A percentile compares a stretch with the other conserved stretches of the same genome.
phyloP scores from a whole-genome alignment of 1,140 invertebrate species.

The Drosophila kanapiae region DNA sequence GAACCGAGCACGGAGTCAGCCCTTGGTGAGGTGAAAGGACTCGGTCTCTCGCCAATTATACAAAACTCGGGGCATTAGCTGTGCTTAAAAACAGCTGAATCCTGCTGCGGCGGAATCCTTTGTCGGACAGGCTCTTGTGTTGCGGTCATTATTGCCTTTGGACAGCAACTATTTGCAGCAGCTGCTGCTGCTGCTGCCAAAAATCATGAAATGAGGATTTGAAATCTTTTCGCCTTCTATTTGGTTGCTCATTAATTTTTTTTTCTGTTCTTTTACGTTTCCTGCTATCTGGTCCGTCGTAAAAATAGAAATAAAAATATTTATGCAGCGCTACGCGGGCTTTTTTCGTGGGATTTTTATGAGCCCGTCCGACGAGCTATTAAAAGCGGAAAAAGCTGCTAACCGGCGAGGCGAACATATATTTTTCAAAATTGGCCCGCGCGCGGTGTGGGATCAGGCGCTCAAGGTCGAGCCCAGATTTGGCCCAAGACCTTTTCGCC shows the following conservation, averaged over 20 bases:
- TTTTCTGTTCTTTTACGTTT: slow-evolving; percentile 11
- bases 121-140: slow-evolving; percentile 28
- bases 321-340: slow-evolving; percentile 63
- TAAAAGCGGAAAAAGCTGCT: slow-evolving; percentile 55
- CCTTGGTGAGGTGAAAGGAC: slow-evolving; percentile 23
- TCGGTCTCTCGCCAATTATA: slow-evolving; percentile 44
- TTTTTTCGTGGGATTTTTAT: slow-evolving; percentile 46
- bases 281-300: slow-evolving; percentile 63
- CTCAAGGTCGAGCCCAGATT: slow-evolving; percentile 53
- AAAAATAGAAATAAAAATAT: slow-evolving; percentile 83
- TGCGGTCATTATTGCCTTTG: slow-evolving; percentile 63
- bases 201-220: slow-evolving; percentile 49
- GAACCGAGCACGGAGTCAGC: slow-evolving; percentile 31
- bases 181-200: slow-evolving; percentile 22
- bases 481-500: slow-evolving; percentile 44
- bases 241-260: slow-evolving; percentile 34
- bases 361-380: slow-evolving; percentile 56
- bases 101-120: slow-evolving; percentile 9
- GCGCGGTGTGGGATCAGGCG: slow-evolving; percentile 7
- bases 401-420: slow-evolving; percentile 21
- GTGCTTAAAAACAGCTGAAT: slow-evolving; percentile 54
- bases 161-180: slow-evolving; percentile 66
- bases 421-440: slow-evolving; percentile 68
- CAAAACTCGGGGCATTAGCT: slow-evolving; percentile 57
- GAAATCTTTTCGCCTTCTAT: slow-evolving; percentile 20